A percentile compares a stretch with the other conserved stretches of the same genome.
These are phyloP conservation scores for Mugil cephalus DNA, from an alignment of 2,113 vertebrate genomes.

Conservation along the genomic window DNA sequence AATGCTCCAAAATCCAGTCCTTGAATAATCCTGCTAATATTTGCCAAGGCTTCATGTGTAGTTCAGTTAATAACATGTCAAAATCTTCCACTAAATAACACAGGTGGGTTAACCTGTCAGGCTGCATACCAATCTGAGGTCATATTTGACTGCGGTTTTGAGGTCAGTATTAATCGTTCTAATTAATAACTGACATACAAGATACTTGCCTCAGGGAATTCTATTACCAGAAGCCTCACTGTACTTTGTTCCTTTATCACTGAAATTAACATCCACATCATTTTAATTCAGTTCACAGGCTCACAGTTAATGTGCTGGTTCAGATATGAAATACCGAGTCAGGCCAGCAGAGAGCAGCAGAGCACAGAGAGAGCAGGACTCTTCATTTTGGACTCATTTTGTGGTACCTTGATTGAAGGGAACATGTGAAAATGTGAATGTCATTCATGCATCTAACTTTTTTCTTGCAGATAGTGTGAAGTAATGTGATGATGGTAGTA, in stretches of 20 bases:
- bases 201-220: slow-evolving; percentile 9
- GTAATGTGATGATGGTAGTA: no score
- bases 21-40: slow-evolving; percentile 60
- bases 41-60: slow-evolving; percentile 35
- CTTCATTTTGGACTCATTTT: background rate
- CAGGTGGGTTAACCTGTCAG: slow-evolving; percentile 57
- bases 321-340: background rate
- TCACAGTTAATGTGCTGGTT: background rate
- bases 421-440: no score
- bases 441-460: no score
- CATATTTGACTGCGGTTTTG: background rate
- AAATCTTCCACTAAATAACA: slow-evolving; percentile 19
- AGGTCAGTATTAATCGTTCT: slow-evolving; percentile 39
- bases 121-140: slow-evolving; percentile 30
- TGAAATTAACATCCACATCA: slow-evolving; percentile 47
- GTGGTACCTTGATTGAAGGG: no score
- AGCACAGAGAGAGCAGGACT: slow-evolving; percentile 4
- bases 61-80: slow-evolving; percentile 51
- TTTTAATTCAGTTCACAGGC: slow-evolving; percentile 10
- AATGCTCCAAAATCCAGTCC: slow-evolving; percentile 43
- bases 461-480: no score
- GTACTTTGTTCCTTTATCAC: slow-evolving; percentile 34
- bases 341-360: slow-evolving; percentile 66
- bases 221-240: slow-evolving; percentile 35
- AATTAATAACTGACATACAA: slow-evolving; percentile 40